Percentiles rank a stretch among this genome's conserved stretches.
phyloP scores from a whole-genome alignment of 2,113 vertebrate genomes.

The Osmerus eperlanus region DNA sequence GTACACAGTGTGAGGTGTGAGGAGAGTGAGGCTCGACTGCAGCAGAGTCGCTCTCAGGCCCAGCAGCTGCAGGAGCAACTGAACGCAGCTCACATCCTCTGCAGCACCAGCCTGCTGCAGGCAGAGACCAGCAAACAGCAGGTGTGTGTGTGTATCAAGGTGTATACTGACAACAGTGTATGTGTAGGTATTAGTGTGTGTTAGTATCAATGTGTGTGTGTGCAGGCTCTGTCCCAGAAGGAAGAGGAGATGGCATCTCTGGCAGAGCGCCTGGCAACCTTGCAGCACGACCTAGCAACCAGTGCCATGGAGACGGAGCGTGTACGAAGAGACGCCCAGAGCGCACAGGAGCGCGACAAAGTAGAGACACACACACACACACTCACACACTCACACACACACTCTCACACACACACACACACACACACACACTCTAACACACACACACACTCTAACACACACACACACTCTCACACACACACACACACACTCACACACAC shows the following conservation, averaged over 20 bases:
- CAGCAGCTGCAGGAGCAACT: conserved; percentile 73
- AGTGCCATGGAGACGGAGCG: conserved; percentile 59
- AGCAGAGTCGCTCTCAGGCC: conserved; percentile 55
- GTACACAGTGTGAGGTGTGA: conserved; percentile 54
- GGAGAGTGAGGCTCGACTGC: conserved; percentile 62
- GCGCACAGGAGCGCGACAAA: conserved; percentile 72
- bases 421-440: not conserved
- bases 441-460: too few species aligned
- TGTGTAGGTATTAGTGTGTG: conserved; percentile 7
- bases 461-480: too few species aligned
- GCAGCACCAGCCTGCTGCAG: conserved; percentile 66
- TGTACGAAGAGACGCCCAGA: conserved; percentile 62
- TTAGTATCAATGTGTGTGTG: conserved; percentile 3
- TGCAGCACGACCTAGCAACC: conserved; percentile 61
- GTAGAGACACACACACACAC: conserved; percentile 52
- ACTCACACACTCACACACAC: not conserved
- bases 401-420: not conserved
- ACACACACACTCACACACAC: not conserved
- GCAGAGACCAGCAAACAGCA: conserved; percentile 72
- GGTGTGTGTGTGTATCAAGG: conserved; percentile 47
- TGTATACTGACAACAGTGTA: conserved; percentile 6
- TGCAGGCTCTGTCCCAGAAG: conserved; percentile 74
- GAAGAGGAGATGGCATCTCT: conserved; percentile 71
- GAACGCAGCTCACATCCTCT: conserved; percentile 63
- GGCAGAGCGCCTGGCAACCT: conserved; percentile 58